Evolutionary conservation across 2,888 invertebrate species (phyloP).

Genomic region (Latrodectus elegans): DNA sequence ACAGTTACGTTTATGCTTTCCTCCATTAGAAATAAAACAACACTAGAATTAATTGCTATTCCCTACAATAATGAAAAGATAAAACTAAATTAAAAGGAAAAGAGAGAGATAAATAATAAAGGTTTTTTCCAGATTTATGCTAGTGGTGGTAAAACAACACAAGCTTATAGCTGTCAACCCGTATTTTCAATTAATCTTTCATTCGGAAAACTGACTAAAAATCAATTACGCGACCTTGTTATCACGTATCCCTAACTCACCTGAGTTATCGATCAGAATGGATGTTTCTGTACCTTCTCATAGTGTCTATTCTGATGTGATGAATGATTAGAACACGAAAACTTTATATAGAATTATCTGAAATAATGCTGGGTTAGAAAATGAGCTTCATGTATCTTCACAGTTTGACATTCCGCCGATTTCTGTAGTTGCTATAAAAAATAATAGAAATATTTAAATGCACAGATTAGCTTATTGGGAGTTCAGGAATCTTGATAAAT

Average conservation of each 20-base stretch:
- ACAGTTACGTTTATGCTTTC: too few species aligned
- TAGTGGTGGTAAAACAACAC: too few species aligned
- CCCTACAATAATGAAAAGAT: not conserved
- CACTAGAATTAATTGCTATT: too few species aligned
- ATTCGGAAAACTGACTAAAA: not conserved
- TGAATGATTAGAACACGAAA: not conserved
- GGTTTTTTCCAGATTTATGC: not conserved
- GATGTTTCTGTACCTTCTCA: not conserved
- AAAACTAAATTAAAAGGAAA: not conserved
- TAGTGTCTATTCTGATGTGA: not conserved
- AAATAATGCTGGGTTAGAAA: constrained; percentile 3
- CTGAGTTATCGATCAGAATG: not conserved
- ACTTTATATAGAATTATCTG: constrained; percentile 3
- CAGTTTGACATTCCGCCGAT: not conserved
- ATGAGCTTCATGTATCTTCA: constrained; percentile 3
- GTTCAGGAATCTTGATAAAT: not conserved
- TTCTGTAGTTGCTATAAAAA: not conserved
- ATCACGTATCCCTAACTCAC: not conserved
- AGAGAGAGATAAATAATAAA: not conserved
- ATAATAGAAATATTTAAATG: constrained; percentile 6
- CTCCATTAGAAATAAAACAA: too few species aligned
- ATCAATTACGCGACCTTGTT: constrained; percentile 5
- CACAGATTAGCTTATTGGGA: not conserved
- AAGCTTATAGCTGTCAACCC: too few species aligned
- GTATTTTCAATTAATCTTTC: not conserved